Percentiles rank a stretch among this genome's conserved stretches.
These are phyloP conservation scores for Calyptomena viridis DNA, from an alignment of 2,113 vertebrate species.

Conservation along the genomic window DNA sequence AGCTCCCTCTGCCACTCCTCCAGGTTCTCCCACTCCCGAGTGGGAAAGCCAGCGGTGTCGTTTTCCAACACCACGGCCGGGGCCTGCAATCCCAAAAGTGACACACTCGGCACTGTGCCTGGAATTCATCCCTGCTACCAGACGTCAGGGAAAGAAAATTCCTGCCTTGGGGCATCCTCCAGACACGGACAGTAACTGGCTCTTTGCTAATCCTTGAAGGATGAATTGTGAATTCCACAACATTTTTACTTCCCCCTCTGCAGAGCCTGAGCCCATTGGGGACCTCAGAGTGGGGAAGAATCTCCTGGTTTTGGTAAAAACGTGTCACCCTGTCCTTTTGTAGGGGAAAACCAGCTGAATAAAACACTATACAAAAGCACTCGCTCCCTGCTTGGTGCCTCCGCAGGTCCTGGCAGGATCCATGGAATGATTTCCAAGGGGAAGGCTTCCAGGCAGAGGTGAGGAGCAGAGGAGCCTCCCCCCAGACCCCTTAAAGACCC, in stretches of 20 bases:
- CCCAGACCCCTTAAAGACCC: neutral
- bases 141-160: too few relatives aligned
- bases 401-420: neutral
- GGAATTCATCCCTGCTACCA: neutral
- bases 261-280: rapidly evolving
- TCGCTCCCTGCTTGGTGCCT: neutral
- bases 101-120: rapidly evolving
- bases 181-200: neutral
- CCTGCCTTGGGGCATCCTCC: neutral
- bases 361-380: rapidly evolving
- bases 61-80: neutral
- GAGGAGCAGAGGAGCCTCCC: neutral
- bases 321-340: rapidly evolving
- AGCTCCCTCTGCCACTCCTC: conserved; percentile 69
- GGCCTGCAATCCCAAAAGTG: conserved; percentile 12
- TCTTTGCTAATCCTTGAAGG: neutral
- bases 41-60: neutral
- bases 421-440: rapidly evolving
- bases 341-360: too few relatives aligned
- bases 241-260: rapidly evolving
- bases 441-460: neutral
- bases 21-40: conserved; percentile 56
- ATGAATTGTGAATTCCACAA: rapidly evolving
- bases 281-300: neutral
- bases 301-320: neutral